These are phyloP conservation scores for Chamaea fasciata DNA, from an alignment of 2,113 vertebrate genomes.

Conservation along the genomic window DNA sequence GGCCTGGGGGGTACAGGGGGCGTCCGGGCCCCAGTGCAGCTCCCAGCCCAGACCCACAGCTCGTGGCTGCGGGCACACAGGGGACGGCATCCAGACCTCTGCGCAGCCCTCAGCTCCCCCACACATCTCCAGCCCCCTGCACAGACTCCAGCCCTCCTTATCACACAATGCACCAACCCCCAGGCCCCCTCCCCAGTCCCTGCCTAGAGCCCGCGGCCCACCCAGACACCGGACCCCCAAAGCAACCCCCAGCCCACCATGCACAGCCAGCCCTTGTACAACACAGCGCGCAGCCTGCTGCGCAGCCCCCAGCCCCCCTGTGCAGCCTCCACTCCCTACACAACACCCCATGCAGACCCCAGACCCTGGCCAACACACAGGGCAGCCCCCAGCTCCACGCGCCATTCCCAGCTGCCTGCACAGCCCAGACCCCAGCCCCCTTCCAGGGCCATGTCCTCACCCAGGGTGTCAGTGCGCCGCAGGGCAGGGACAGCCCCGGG, in stretches of 20 bases:
- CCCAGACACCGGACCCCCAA: background rate
- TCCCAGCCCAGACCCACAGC: slow-evolving; percentile 45
- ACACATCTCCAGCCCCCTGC: too few relatives aligned
- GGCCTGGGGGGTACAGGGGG: background rate
- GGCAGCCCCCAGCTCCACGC: background rate
- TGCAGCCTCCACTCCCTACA: background rate
- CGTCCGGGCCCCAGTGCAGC: fast-evolving
- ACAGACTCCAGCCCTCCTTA: too few relatives aligned
- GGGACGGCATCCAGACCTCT: background rate
- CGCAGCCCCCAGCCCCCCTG: background rate
- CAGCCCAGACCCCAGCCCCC: background rate
- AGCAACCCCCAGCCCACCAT: background rate
- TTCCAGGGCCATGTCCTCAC: slow-evolving; percentile 13
- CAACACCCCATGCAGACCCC: background rate
- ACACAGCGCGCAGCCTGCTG: background rate
- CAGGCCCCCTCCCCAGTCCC: too few relatives aligned
- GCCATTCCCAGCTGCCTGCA: too few relatives aligned
- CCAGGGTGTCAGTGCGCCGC: slow-evolving; percentile 71
- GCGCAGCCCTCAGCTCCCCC: background rate
- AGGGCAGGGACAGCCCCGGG: background rate
- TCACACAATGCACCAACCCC: background rate
- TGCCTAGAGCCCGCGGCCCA: background rate
- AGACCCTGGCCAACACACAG: background rate
- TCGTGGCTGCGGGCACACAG: slow-evolving; percentile 56
- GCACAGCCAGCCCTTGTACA: background rate